Evolutionary conservation across 2,797 vertebrate species (phyloP).

Genomic region (Spinibarbus caldwelli): DNA sequence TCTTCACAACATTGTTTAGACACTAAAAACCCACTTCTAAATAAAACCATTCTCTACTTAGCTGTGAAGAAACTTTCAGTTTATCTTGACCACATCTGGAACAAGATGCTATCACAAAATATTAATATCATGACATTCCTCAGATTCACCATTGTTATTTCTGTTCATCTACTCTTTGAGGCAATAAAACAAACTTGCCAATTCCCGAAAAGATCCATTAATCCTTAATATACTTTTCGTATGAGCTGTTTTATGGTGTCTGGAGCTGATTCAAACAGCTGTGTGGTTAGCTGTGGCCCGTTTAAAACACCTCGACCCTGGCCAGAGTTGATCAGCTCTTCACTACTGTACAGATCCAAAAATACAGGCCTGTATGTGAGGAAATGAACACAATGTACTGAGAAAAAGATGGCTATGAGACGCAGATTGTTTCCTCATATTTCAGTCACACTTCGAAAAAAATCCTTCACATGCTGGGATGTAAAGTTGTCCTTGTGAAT

Average conservation of each 20-base stretch:
- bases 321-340: conserved; percentile 36
- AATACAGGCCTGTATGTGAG: conserved; percentile 20
- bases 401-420: no score
- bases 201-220: conserved; percentile 49
- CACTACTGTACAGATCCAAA: conserved; percentile 57
- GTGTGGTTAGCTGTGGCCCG: conserved; percentile 41
- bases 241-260: conserved; percentile 50
- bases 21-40: neutral
- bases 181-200: conserved; percentile 29
- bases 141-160: conserved; percentile 26
- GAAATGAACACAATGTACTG: conserved; percentile 7
- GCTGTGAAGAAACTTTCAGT: neutral
- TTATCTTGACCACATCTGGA: conserved; percentile 33
- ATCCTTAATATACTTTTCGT: conserved; percentile 48
- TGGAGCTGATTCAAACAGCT: conserved; percentile 54
- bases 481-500: conserved; percentile 15
- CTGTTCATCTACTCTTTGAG: conserved; percentile 26
- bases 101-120: conserved; percentile 14
- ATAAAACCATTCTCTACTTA: neutral
- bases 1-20: neutral
- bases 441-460: neutral
- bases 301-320: conserved; percentile 50
- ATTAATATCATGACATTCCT: conserved; percentile 5
- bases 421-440: no score
- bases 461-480: neutral